These are phyloP conservation scores for Trinectes maculatus DNA, from an alignment of 2,113 vertebrate species.

Conservation along the genomic window DNA sequence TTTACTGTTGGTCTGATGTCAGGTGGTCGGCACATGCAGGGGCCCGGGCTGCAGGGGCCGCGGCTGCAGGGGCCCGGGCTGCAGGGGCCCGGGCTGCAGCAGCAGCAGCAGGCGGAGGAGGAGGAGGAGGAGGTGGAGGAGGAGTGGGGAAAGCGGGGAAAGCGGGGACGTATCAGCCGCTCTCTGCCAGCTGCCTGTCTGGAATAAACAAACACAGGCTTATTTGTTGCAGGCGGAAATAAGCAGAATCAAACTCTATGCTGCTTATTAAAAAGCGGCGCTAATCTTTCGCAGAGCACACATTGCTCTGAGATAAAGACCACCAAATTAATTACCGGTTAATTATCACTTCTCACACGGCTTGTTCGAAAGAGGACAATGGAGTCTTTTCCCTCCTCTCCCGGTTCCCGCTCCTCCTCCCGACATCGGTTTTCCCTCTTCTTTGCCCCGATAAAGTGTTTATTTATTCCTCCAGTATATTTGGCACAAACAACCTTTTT, in stretches of 20 bases:
- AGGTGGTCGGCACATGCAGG: slow-evolving; percentile 19
- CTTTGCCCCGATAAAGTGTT: slow-evolving; percentile 60
- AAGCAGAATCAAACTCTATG: slow-evolving; percentile 66
- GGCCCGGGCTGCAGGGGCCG: slow-evolving; percentile 30
- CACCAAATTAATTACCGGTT: slow-evolving; percentile 80
- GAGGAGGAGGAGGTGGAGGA: too few relatives aligned
- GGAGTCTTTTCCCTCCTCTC: slow-evolving; percentile 44
- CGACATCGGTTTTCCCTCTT: slow-evolving; percentile 54
- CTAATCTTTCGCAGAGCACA: slow-evolving; percentile 76
- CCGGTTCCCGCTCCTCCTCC: slow-evolving; percentile 52
- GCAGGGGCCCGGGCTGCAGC: too few relatives aligned
- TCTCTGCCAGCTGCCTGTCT: slow-evolving; percentile 67
- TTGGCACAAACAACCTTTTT: slow-evolving; percentile 66
- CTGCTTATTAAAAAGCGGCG: slow-evolving; percentile 71
- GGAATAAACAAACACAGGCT: slow-evolving; percentile 70
- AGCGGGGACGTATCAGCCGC: slow-evolving; percentile 54
- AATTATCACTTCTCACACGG: slow-evolving; percentile 77
- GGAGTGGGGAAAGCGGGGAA: too few relatives aligned
- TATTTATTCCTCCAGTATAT: slow-evolving; percentile 68
- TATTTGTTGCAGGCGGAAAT: slow-evolving; percentile 73
- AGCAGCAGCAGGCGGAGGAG: too few relatives aligned
- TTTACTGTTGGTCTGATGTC: slow-evolving; percentile 44
- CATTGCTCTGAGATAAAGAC: slow-evolving; percentile 76
- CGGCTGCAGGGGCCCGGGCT: too few relatives aligned
- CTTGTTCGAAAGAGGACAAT: slow-evolving; percentile 71